These are phyloP conservation scores for Ophthalmolycus amberensis DNA, from an alignment of 2,113 vertebrate genomes.

Conservation along the genomic window DNA sequence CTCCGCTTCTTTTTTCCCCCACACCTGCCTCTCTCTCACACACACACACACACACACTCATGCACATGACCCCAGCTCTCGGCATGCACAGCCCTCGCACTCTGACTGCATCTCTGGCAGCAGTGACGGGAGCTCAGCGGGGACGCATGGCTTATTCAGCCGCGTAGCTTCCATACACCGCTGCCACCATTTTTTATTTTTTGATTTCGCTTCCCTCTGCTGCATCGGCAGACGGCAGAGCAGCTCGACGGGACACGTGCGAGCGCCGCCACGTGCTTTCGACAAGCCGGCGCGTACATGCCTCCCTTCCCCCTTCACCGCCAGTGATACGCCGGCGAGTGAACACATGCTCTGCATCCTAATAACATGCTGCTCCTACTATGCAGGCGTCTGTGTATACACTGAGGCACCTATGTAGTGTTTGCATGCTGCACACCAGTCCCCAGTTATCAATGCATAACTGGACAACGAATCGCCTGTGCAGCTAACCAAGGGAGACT, in stretches of 20 bases:
- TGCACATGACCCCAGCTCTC: conserved; percentile 8
- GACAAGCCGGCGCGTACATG: rapidly evolving
- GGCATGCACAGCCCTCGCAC: conserved; percentile 8
- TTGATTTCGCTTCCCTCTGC: conserved; percentile 11
- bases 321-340: conserved; percentile 27
- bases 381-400: background rate
- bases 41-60: conserved; percentile 1
- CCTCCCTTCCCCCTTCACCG: conserved; percentile 37
- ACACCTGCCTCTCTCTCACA: background rate
- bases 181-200: conserved; percentile 34
- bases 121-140: conserved; percentile 43
- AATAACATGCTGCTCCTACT: conserved; percentile 40
- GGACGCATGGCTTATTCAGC: conserved; percentile 59
- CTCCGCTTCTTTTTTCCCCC: background rate
- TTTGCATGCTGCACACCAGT: conserved; percentile 6
- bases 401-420: background rate
- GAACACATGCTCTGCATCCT: conserved; percentile 54
- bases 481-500: background rate
- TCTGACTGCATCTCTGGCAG: conserved; percentile 30
- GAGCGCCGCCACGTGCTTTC: conserved; percentile 9
- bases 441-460: background rate
- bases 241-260: conserved; percentile 16
- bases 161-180: conserved; percentile 23
- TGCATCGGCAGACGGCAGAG: conserved; percentile 24
- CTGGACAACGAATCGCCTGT: background rate